Conservation (phyloP, 23 tunicate genomes). For the Styela plicata region DNA sequence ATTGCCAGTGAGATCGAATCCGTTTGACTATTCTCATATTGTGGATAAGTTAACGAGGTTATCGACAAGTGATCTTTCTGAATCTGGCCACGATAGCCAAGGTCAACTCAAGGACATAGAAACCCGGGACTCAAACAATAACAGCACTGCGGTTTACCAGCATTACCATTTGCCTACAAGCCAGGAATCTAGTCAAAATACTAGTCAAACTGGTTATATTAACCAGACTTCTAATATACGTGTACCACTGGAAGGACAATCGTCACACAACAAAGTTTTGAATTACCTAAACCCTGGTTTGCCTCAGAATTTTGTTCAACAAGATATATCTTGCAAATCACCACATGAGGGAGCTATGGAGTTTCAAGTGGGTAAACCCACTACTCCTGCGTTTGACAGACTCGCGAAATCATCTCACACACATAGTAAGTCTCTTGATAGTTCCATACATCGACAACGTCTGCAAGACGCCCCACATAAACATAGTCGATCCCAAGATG, state of each 20-base stretch:
- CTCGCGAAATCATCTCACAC: not conserved
- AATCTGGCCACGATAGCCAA: not conserved
- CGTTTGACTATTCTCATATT: conserved; percentile 10
- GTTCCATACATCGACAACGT: not conserved
- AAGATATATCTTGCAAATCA: not conserved
- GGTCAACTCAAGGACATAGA: not conserved
- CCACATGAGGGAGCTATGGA: conserved; percentile 10
- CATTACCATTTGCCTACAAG: not conserved
- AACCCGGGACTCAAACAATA: not conserved
- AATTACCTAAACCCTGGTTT: not conserved
- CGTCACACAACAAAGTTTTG: not conserved
- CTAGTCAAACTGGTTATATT: not conserved
- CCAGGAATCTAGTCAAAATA: not conserved
- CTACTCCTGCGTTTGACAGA: not conserved
- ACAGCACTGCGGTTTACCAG: too few species aligned
- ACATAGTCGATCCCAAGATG: conserved; percentile 18
- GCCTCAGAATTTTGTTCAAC: not conserved
- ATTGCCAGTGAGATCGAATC: not conserved
- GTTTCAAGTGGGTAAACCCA: not conserved
- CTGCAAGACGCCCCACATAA: not conserved
- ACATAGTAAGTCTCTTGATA: conserved; percentile 2
- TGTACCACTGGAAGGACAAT: not conserved
- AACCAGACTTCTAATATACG: not conserved
- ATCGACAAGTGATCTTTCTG: conserved; percentile 1
- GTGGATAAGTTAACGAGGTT: conserved; percentile 25